Percentiles rank a stretch among this genome's conserved stretches.
Conservation (phyloP, 2,797 vertebrate species). For the Enteromius viviparus region DNA sequence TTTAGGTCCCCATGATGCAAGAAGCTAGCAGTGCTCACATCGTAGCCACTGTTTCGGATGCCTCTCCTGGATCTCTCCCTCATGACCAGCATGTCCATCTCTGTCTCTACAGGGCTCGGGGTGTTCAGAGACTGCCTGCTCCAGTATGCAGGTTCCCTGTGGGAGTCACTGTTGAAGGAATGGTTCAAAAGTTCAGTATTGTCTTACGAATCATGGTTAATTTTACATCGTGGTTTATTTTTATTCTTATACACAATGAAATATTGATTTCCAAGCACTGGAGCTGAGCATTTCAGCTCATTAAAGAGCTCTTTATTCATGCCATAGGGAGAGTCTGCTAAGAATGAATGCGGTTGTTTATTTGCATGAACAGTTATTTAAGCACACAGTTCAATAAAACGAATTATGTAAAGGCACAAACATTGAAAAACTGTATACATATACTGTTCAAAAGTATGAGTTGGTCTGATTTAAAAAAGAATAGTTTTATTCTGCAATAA, state of each 20-base stretch:
- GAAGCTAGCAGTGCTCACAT: conserved; percentile 79
- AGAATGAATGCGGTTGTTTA: conserved; percentile 1
- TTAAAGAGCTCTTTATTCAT: conserved; percentile 18
- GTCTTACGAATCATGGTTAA: background rate
- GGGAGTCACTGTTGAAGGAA: conserved; percentile 81
- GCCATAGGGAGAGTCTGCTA: background rate
- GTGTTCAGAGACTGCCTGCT: conserved; percentile 97
- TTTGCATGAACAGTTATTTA: conserved; percentile 11
- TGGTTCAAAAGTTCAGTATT: background rate
- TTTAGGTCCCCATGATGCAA: conserved; percentile 4
- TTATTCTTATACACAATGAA: background rate
- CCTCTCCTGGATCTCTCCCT: conserved; percentile 90
- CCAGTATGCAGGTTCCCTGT: conserved; percentile 90
- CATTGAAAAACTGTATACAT: background rate
- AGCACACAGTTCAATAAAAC: background rate
- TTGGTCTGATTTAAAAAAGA: background rate
- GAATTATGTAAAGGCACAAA: background rate
- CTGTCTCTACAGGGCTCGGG: conserved; percentile 92
- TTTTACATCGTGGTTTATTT: conserved; percentile 1
- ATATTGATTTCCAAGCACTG: background rate
- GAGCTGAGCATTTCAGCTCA: background rate
- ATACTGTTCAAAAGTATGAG: background rate
- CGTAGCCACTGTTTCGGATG: conserved; percentile 95
- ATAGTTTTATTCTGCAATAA: background rate
- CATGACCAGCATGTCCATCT: conserved; percentile 97